A percentile compares a stretch with the other conserved stretches of the same genome.
Conservation (phyloP, 2,113 vertebrate genomes). For the Riparia riparia region DNA sequence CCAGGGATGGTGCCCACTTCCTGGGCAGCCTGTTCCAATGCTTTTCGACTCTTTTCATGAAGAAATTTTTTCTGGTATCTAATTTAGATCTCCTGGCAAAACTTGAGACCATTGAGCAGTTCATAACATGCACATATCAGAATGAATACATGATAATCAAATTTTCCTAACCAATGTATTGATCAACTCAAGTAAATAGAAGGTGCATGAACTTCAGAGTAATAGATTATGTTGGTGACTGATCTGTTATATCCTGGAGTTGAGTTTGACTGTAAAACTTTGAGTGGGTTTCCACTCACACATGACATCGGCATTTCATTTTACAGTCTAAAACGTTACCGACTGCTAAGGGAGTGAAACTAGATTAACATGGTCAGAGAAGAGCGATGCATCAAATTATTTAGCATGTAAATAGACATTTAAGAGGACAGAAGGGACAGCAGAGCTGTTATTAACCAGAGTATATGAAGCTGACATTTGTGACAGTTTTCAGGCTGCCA, state of each 20-base stretch:
- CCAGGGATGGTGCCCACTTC: background rate
- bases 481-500: slow-evolving; percentile 32
- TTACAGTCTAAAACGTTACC: background rate
- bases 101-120: background rate
- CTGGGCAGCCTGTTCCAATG: background rate
- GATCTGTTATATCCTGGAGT: background rate
- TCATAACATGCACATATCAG: background rate
- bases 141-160: background rate
- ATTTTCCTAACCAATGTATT: background rate
- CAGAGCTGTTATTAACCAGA: slow-evolving; percentile 13
- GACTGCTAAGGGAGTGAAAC: background rate
- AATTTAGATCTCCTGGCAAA: background rate
- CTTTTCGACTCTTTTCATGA: background rate
- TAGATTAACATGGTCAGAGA: slow-evolving; percentile 13
- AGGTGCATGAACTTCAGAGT: background rate
- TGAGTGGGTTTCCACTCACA: background rate
- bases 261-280: background rate
- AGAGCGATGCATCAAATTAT: slow-evolving; percentile 11
- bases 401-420: slow-evolving; percentile 22
- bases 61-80: background rate
- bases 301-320: fast-evolving
- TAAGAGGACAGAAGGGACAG: slow-evolving; percentile 36
- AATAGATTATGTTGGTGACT: background rate
- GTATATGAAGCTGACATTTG: background rate
- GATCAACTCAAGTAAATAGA: background rate